phyloP scores from a whole-genome alignment of 2,113 vertebrate species.

The Andinoacara biseriatus region DNA sequence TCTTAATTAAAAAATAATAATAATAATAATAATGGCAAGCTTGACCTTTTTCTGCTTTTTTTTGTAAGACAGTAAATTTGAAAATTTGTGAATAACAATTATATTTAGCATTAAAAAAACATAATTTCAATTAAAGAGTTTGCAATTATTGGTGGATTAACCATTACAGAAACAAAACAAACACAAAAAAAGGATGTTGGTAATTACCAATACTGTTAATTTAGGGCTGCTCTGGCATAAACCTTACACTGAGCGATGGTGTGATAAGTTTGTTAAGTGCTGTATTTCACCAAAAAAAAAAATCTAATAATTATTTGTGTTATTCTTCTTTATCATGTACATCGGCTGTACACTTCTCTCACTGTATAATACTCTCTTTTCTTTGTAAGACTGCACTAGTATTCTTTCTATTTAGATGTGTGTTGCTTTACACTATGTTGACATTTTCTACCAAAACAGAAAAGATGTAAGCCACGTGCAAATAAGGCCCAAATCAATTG shows the following conservation, averaged over 20 bases:
- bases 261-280: no score
- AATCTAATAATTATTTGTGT: background rate
- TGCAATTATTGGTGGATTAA: no score
- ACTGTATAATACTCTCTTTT: background rate
- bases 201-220: no score
- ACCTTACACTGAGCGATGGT: no score
- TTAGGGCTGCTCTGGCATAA: no score
- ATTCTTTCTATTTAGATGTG: slow-evolving; percentile 39
- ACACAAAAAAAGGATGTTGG: no score
- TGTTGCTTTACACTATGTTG: slow-evolving; percentile 21
- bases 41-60: no score
- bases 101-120: background rate
- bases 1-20: background rate
- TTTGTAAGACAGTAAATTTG: background rate
- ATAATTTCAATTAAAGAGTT: no score
- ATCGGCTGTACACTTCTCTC: background rate
- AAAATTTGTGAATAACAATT: background rate
- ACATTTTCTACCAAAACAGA: slow-evolving; percentile 15
- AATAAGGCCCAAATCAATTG: background rate
- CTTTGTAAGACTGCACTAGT: background rate
- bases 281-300: background rate
- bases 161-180: no score
- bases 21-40: fast-evolving
- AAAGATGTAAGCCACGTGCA: background rate
- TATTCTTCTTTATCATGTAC: background rate